These are phyloP conservation scores for Odontomyia ornata DNA, from an alignment of 2,888 invertebrate species.

Conservation along the genomic window DNA sequence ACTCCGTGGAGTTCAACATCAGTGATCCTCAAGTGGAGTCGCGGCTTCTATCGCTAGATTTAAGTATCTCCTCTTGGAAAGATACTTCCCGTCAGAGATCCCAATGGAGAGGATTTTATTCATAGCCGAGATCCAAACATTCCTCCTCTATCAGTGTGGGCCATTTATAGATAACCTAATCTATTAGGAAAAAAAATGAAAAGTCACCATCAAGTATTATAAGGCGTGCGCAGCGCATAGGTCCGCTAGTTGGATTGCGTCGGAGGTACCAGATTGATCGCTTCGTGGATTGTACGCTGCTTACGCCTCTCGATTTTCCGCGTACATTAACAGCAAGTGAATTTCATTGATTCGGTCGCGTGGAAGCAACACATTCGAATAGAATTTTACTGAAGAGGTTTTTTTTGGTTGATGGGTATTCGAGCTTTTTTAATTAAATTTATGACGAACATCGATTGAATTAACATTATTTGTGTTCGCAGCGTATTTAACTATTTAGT, in stretches of 20 bases:
- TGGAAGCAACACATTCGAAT: too few species aligned
- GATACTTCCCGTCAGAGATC: background rate
- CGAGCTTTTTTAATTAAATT: background rate
- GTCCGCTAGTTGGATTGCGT: background rate
- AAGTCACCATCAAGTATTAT: slow-evolving; percentile 24
- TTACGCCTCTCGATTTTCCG: background rate
- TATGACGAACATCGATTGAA: too few species aligned
- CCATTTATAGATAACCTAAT: slow-evolving; percentile 15
- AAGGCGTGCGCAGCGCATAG: background rate
- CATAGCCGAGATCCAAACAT: background rate
- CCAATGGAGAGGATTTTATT: background rate
- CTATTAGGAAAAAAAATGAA: slow-evolving; percentile 22
- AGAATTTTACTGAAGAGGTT: too few species aligned
- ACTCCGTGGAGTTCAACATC: too few species aligned
- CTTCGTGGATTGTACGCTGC: background rate
- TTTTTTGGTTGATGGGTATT: background rate
- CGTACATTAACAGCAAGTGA: background rate
- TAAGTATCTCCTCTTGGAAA: background rate
- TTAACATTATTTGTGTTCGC: too few species aligned
- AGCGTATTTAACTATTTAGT: too few species aligned
- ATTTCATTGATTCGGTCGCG: background rate
- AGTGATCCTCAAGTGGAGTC: too few species aligned
- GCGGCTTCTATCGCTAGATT: too few species aligned
- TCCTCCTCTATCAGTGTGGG: background rate
- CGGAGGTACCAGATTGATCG: slow-evolving; percentile 24